phyloP scores from a whole-genome alignment of 2,888 invertebrate species.

The Tetragonisca angustula region DNA sequence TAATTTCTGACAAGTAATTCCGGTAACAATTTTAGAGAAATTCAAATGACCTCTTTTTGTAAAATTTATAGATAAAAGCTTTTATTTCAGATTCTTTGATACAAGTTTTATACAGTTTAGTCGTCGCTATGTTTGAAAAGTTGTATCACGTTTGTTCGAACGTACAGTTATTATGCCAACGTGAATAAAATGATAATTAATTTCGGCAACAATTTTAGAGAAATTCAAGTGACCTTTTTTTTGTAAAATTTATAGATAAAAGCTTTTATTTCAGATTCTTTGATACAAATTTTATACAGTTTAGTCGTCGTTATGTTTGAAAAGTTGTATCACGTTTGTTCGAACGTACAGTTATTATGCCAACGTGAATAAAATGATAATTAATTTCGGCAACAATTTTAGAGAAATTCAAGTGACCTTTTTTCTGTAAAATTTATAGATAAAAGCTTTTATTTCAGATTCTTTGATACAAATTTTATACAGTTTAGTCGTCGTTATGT shows the following conservation, averaged over 20 bases:
- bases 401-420: not conserved
- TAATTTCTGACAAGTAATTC: not conserved
- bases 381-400: not conserved
- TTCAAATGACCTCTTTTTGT: not conserved
- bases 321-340: too few species aligned
- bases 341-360: too few species aligned
- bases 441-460: not conserved
- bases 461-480: not conserved
- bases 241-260: not conserved
- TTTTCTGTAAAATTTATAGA: not conserved
- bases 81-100: not conserved
- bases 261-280: not conserved
- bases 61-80: not conserved
- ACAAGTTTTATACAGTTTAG: not conserved
- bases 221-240: not conserved
- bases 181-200: not conserved
- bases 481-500: not conserved
- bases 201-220: rapidly evolving
- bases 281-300: not conserved
- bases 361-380: not conserved
- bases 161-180: too few species aligned
- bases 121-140: not conserved
- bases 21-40: rapidly evolving
- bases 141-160: too few species aligned
- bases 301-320: not conserved